A percentile compares a stretch with the other conserved stretches of the same genome.
Evolutionary conservation across 2,113 vertebrate species (phyloP).

Genomic region (Semicossyphus pulcher): DNA sequence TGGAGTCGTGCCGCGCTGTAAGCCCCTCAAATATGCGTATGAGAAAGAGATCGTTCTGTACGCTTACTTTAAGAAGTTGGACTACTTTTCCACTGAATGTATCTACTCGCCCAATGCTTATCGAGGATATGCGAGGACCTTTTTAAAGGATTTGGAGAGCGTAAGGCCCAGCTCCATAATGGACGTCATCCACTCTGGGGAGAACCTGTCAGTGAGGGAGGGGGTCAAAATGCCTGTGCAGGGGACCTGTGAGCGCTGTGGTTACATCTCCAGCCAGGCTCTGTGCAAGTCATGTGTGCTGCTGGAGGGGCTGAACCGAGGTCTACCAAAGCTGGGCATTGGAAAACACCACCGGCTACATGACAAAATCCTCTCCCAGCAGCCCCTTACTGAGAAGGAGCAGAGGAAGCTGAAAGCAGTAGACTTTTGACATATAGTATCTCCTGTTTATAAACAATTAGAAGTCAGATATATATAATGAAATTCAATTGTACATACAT

Average conservation of each 20-base stretch:
- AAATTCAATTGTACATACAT: not conserved
- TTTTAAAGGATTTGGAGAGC: conserved; percentile 90
- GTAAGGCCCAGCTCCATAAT: conserved; percentile 88
- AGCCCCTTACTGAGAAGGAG: conserved; percentile 81
- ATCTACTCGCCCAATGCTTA: conserved; percentile 92
- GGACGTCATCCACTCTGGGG: conserved; percentile 90
- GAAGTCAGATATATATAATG: not conserved
- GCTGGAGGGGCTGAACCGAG: conserved; percentile 89
- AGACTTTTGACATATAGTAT: conserved; percentile 71
- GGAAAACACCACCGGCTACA: conserved; percentile 88
- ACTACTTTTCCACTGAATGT: conserved; percentile 93
- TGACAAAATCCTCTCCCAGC: conserved; percentile 80
- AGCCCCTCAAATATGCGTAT: conserved; percentile 91
- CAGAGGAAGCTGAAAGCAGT: conserved; percentile 79
- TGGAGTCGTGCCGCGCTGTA: conserved; percentile 88
- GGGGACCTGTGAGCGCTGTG: conserved; percentile 87
- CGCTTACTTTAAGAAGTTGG: conserved; percentile 90
- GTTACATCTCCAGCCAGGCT: conserved; percentile 89
- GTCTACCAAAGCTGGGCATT: conserved; percentile 88
- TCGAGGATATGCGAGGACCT: conserved; percentile 87
- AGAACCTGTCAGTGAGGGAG: conserved; percentile 87
- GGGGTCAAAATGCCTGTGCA: conserved; percentile 86
- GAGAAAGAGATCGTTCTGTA: conserved; percentile 96
- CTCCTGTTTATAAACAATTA: not conserved
- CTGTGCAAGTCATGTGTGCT: conserved; percentile 91